Base-by-base conservation (phyloP, 2,113 vertebrate genomes). In the Caranx melampygus region DNA sequence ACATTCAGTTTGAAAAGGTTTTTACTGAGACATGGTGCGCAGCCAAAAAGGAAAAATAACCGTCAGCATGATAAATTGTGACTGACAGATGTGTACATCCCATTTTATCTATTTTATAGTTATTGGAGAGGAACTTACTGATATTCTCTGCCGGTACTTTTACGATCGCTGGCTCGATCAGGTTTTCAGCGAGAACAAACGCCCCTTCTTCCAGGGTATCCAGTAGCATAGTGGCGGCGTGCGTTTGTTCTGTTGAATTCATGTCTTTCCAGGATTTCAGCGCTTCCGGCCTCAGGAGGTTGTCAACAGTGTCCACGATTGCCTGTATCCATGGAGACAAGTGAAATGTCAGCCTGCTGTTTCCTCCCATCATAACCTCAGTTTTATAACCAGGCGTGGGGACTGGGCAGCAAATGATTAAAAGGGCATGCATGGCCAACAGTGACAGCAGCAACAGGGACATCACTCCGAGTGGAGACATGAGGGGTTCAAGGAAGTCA, bases 301-400 rank as follows among this genome's bases (percentile, higher is more conserved):
- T 99, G 95, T 99, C 96, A 88, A 99, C 98, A 8, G 98, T 99
- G 94, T 99, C 98, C 91, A 99, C 98, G 80, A 99, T 98, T 71
- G 98, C 98, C 98, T 99, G 95, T 84, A 94, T 94, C 93, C 95
- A 94, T 93, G 88, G 87, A 94, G 92, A 94, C 84, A 81, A 89
- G 92, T 73, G 1, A 93, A 84, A 94, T 88, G 90, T 94, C 88
- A 92, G 83, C 54, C 37, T 77, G 51, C 76, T 49, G 66, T 84
- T 87, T 66, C 63, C 59, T 67, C 75, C 42, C 51, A 57, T 90
- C 72, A 75, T 72, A 89, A 86, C 76, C 76, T 37, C 13, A 73
- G 78, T 84, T 78, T 91, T 62, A 88, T 82, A 78, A 83, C 81
- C 88, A 81, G 82, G 74, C 72, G 49, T 8, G 54, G 73, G 82